These are phyloP conservation scores for Melitaea cinxia DNA, from an alignment of 1,140 invertebrate genomes.

Conservation along the genomic window DNA sequence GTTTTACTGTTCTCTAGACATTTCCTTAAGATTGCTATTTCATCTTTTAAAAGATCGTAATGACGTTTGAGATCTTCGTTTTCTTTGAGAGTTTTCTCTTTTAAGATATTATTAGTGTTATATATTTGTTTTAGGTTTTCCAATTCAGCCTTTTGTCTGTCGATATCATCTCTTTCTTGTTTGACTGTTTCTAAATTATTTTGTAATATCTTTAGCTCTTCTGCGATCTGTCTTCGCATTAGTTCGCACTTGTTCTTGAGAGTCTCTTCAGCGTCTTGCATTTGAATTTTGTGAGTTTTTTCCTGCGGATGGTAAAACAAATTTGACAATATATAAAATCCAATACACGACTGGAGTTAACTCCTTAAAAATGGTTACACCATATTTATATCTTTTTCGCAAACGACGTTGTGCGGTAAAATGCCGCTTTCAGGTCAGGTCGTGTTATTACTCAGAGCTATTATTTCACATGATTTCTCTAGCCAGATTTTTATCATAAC, in stretches of 20 bases:
- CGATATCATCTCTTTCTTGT: slow-evolving; percentile 58
- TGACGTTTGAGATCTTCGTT: slow-evolving; percentile 43
- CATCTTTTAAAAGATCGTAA: slow-evolving; percentile 53
- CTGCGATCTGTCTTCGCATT: slow-evolving; percentile 61
- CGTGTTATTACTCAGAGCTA: too few relatives aligned
- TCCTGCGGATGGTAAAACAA: slow-evolving; percentile 49
- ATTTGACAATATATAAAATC: background rate
- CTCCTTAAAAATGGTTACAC: too few relatives aligned
- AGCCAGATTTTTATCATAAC: too few relatives aligned
- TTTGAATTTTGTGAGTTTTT: slow-evolving; percentile 54
- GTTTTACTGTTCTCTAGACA: slow-evolving; percentile 45
- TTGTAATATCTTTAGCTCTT: slow-evolving; percentile 58
- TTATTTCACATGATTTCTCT: too few relatives aligned
- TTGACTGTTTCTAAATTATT: slow-evolving; percentile 54
- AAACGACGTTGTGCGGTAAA: too few relatives aligned
- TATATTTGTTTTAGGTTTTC: slow-evolving; percentile 48
- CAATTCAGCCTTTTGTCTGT: slow-evolving; percentile 51
- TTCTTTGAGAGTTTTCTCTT: slow-evolving; percentile 36
- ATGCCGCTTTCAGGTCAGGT: too few relatives aligned
- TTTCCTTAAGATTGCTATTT: slow-evolving; percentile 50
- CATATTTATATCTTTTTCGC: too few relatives aligned
- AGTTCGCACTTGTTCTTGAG: slow-evolving; percentile 58
- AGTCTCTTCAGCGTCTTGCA: slow-evolving; percentile 56
- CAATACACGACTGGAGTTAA: too few relatives aligned
- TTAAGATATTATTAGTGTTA: slow-evolving; percentile 34